Conservation (phyloP, 2,888 invertebrate species). For the Agonum fuliginosum region DNA sequence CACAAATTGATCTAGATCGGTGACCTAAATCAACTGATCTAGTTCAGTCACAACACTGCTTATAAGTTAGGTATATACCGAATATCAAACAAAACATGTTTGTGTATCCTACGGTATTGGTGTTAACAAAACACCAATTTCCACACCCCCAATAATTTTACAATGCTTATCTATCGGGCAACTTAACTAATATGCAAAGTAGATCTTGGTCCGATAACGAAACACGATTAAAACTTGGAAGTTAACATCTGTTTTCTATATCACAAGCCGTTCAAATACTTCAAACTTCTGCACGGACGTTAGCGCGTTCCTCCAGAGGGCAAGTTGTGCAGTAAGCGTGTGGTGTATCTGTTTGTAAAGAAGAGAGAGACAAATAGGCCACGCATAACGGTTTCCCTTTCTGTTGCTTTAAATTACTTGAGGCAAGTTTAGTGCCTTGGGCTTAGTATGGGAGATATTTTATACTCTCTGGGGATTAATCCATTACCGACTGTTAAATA, state of each 20-base stretch:
- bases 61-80: not conserved
- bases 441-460: slow-evolving; percentile 38
- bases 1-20: too few relatives aligned
- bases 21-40: too few relatives aligned
- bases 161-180: not conserved
- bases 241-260: too few relatives aligned
- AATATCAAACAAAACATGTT: not conserved
- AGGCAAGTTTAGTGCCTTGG: slow-evolving; percentile 27
- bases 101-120: not conserved
- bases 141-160: not conserved
- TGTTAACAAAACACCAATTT: not conserved
- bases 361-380: not conserved
- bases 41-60: not conserved
- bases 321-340: not conserved
- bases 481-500: slow-evolving; percentile 38
- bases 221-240: too few relatives aligned
- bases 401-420: slow-evolving; percentile 44
- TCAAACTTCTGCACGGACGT: not conserved
- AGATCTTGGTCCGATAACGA: too few relatives aligned
- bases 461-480: slow-evolving; percentile 48
- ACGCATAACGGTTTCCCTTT: slow-evolving; percentile 20
- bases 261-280: not conserved
- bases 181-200: slow-evolving; percentile 18
- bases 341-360: not conserved
- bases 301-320: not conserved